Evolutionary conservation across 2,113 vertebrate species (phyloP).

Genomic region (Rhinoderma darwinii): DNA sequence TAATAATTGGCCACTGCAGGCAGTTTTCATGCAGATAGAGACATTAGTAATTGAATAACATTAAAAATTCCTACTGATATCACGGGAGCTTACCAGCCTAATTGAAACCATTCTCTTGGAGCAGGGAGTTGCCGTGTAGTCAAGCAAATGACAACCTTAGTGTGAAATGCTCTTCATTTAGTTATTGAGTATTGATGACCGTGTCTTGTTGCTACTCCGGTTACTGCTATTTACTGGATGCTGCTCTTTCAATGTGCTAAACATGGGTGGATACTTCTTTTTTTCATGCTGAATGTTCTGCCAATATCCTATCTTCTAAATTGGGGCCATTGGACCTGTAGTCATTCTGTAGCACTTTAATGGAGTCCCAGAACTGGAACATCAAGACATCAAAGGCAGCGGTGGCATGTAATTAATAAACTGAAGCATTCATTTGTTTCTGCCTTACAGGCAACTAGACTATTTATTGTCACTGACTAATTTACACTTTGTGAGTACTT

Average conservation of each 20-base stretch:
- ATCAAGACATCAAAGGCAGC: slow-evolving; percentile 80
- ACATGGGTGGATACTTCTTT: slow-evolving; percentile 77
- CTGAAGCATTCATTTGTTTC: slow-evolving; percentile 68
- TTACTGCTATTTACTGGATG: slow-evolving; percentile 71
- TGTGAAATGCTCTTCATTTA: slow-evolving; percentile 67
- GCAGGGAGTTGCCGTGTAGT: slow-evolving; percentile 70
- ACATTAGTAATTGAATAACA: slow-evolving; percentile 68
- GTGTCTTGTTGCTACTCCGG: slow-evolving; percentile 72
- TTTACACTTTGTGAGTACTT: slow-evolving; percentile 75
- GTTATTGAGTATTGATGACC: slow-evolving; percentile 61
- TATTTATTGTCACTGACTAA: slow-evolving; percentile 75
- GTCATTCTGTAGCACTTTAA: slow-evolving; percentile 70
- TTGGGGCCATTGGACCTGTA: slow-evolving; percentile 71
- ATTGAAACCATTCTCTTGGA: slow-evolving; percentile 71
- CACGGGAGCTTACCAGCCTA: slow-evolving; percentile 67
- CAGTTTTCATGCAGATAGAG: slow-evolving; percentile 59
- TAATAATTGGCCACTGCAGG: slow-evolving; percentile 73
- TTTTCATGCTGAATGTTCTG: slow-evolving; percentile 78
- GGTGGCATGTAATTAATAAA: slow-evolving; percentile 76
- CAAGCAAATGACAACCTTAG: slow-evolving; percentile 69
- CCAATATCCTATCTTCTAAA: slow-evolving; percentile 73
- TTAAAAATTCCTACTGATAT: slow-evolving; percentile 65
- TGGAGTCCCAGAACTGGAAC: slow-evolving; percentile 76
- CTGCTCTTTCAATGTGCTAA: slow-evolving; percentile 69
- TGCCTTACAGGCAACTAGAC: slow-evolving; percentile 73